phyloP scores from a whole-genome alignment of 2,113 vertebrate genomes.

The Oplegnathus fasciatus region DNA sequence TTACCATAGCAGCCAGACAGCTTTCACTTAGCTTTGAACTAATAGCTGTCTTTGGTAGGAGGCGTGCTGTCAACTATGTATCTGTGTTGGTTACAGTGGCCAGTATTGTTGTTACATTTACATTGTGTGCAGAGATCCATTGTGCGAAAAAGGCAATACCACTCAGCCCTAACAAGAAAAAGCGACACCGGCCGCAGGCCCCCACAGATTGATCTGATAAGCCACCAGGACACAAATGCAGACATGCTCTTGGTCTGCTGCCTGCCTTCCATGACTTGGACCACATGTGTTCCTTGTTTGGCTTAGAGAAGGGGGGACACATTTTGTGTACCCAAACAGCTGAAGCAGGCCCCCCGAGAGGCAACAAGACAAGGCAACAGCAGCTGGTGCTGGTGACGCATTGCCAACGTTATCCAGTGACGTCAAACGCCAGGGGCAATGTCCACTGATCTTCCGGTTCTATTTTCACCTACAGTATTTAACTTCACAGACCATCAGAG shows the following conservation, averaged over 20 bases:
- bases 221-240: conserved; percentile 54
- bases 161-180: conserved; percentile 54
- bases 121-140: conserved; percentile 28
- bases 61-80: conserved; percentile 1
- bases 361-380: conserved; percentile 59
- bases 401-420: conserved; percentile 66
- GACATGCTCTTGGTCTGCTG: conserved; percentile 62
- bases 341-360: conserved; percentile 75
- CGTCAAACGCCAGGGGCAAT: conserved; percentile 68
- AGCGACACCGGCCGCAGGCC: conserved; percentile 12
- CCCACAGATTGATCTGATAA: conserved; percentile 61
- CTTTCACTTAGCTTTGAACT: conserved; percentile 52
- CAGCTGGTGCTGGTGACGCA: conserved; percentile 81
- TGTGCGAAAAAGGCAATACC: conserved; percentile 41
- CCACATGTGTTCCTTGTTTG: conserved; percentile 80
- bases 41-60: conserved; percentile 41
- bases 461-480: conserved; percentile 57
- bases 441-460: conserved; percentile 56
- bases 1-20: conserved; percentile 34
- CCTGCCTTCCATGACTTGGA: conserved; percentile 60
- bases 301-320: conserved; percentile 60
- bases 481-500: conserved; percentile 35
- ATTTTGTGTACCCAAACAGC: conserved; percentile 77
- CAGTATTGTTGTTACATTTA: conserved; percentile 31
- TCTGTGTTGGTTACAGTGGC: conserved; percentile 26